Base-by-base conservation (phyloP, 2,797 vertebrate genomes). In the Gadopsis marmoratus region DNA sequence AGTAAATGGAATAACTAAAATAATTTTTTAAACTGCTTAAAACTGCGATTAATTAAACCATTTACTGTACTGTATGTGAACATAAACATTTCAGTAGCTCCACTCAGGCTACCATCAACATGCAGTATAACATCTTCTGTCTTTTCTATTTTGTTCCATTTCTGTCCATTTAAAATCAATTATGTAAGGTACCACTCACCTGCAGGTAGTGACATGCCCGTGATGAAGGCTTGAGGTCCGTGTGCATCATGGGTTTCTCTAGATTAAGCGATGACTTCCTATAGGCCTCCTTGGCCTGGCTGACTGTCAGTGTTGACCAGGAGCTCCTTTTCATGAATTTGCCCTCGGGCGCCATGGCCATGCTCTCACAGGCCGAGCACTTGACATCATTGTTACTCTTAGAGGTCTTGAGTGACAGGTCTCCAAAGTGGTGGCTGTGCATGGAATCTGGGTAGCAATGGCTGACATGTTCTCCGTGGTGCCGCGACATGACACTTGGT, bases 351-450 rank as follows among this genome's bases (percentile, higher is more conserved):
- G 97, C 96, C 95, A 97, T 95, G 74, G 96, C 95, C 87, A 98
- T 90, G 92, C 96, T 96, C 94, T 99, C 98, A 50, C 98, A 99
- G 89, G 98, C 97, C 0, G 97, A 97, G 85, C 98, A 99, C 92
- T 99, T 99, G 91, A 99, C 96, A 53, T 99, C 98, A 45, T 96
- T 99, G 95, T 97, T 99, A 95, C 98, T 99, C 94, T 97, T 99
- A 74, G 98, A 99, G 78, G 97, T 96, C 94, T 97, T 98, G 89
- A 99, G 94, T 10, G 98, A 98, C 89, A 98, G 95, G 84, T 97
- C 97, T 85, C 97, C 97, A 68, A 98, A 99, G 90, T 95, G 95
- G 85, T 96, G 95, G 76, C 97, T 94, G 83, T 96, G 97, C 89
- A 97, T 95, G 23, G 96, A 91, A 88, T 98, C 97, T 10, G 97